Conservation (phyloP, 2,797 vertebrate genomes). For the Alectoris magna region DNA sequence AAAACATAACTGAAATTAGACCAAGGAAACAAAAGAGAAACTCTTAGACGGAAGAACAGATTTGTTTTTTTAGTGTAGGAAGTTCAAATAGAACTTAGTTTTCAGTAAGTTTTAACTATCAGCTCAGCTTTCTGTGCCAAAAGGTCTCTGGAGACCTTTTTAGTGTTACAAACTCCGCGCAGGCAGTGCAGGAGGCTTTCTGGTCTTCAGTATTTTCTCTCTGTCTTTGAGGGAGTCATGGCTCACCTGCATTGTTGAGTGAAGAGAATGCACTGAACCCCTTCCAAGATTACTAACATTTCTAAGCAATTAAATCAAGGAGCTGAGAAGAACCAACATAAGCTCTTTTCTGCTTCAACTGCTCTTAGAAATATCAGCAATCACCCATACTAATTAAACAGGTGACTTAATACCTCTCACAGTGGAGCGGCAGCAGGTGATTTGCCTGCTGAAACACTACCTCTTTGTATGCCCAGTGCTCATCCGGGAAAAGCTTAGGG, state of each 20-base stretch:
- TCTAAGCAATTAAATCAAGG: not conserved
- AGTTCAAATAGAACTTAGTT: not conserved
- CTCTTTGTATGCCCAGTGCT: not conserved
- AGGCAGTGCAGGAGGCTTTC: not conserved
- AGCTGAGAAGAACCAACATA: not conserved
- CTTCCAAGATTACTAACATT: not conserved
- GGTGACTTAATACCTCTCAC: not conserved
- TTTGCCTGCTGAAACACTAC: not conserved
- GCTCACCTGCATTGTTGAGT: not conserved
- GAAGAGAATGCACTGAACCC: not conserved
- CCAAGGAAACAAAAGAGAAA: conserved; percentile 5
- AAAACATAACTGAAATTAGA: not conserved
- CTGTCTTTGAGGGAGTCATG: not conserved
- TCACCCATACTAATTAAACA: not conserved
- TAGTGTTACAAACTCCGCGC: not conserved
- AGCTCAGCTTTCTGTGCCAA: not conserved
- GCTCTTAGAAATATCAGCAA: not conserved
- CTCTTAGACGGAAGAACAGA: not conserved
- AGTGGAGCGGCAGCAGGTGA: not conserved
- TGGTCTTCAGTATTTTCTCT: not conserved
- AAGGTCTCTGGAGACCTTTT: not conserved
- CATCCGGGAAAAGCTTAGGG: not conserved
- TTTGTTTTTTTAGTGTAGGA: not conserved
- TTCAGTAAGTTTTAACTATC: not conserved
- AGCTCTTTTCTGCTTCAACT: not conserved